These are phyloP conservation scores for Oryzias dopingdopingensis DNA, from an alignment of 2,797 vertebrate species.

Conservation along the genomic window DNA sequence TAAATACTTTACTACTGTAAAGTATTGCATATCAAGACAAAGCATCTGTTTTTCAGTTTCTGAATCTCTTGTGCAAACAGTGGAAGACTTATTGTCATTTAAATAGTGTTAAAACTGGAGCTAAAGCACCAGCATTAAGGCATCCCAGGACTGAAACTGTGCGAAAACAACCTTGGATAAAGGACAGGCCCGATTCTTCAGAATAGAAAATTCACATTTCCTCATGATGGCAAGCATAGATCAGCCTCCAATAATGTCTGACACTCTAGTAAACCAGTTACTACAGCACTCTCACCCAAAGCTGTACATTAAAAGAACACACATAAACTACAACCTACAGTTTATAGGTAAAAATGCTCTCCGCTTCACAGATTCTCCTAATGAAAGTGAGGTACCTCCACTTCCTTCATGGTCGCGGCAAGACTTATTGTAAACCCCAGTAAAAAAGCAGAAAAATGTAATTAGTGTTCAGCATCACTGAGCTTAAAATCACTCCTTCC, in stretches of 20 bases:
- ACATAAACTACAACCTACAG: neutral
- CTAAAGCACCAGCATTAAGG: too few relatives aligned
- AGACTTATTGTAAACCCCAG: conserved; percentile 68
- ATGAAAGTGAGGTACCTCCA: conserved; percentile 59
- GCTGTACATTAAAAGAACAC: conserved; percentile 25
- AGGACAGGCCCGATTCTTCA: too few relatives aligned
- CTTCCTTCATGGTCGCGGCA: conserved; percentile 50
- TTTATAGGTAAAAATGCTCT: conserved; percentile 39
- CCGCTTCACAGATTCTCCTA: conserved; percentile 57
- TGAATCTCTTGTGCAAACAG: too few relatives aligned
- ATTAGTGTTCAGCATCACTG: conserved; percentile 70
- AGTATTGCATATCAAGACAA: too few relatives aligned
- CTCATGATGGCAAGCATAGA: neutral
- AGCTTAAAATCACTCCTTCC: conserved; percentile 52
- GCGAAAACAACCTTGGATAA: too few relatives aligned
- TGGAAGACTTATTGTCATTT: too few relatives aligned
- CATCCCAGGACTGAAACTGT: too few relatives aligned
- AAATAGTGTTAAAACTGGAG: too few relatives aligned
- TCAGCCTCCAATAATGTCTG: conserved; percentile 16
- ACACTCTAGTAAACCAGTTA: conserved; percentile 25
- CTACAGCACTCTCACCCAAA: conserved; percentile 23
- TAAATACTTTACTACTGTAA: too few relatives aligned
- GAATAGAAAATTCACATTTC: too few relatives aligned
- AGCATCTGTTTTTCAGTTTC: too few relatives aligned
- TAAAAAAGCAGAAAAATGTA: conserved; percentile 70